Conservation (phyloP, 2,113 vertebrate genomes). For the Numida meleagris region DNA sequence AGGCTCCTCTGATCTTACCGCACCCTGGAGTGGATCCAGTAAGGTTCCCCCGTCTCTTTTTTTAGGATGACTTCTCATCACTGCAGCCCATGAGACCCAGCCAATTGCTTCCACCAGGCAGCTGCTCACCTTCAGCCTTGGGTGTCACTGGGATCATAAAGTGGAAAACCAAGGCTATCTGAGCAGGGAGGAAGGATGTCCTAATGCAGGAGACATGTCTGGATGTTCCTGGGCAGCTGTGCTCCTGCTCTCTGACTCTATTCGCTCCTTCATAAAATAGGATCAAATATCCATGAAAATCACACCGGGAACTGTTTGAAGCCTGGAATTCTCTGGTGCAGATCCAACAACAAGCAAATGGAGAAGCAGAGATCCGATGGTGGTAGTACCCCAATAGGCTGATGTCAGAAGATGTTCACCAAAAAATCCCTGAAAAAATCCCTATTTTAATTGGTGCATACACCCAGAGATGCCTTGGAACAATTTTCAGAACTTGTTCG, state of each 20-base stretch:
- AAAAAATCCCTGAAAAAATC: background rate
- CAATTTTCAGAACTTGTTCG: background rate
- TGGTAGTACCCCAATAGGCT: background rate
- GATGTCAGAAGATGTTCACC: background rate
- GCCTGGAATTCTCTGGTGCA: background rate
- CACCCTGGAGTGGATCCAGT: background rate
- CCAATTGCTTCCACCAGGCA: background rate
- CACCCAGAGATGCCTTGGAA: background rate
- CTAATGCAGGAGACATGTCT: background rate
- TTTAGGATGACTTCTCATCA: background rate
- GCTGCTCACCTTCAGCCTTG: background rate
- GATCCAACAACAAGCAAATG: background rate
- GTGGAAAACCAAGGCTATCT: rapidly evolving
- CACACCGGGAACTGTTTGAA: background rate
- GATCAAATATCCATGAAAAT: rapidly evolving
- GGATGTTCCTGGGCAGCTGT: background rate
- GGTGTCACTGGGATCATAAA: background rate
- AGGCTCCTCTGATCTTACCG: background rate
- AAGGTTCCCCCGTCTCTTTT: background rate
- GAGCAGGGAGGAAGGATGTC: background rate
- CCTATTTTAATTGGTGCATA: background rate
- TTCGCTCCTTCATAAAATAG: background rate
- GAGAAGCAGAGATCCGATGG: background rate
- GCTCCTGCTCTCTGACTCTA: background rate
- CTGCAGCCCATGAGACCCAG: background rate